A percentile compares a stretch with the other conserved stretches of the same genome.
Evolutionary conservation across 2,113 vertebrate species (phyloP).

Genomic region (Cyprinus carpio): DNA sequence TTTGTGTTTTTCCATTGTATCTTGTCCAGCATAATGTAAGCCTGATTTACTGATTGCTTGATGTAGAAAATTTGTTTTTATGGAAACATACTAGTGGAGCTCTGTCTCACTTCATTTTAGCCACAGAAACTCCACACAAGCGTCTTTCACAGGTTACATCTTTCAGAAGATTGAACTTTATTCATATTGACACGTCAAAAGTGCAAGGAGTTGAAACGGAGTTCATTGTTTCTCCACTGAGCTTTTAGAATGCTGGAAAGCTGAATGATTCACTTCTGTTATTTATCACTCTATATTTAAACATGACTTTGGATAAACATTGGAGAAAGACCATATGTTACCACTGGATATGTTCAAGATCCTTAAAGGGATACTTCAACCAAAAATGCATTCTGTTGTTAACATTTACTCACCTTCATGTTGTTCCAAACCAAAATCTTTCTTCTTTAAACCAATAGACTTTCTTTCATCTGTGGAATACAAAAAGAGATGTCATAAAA

Average conservation of each 20-base stretch:
- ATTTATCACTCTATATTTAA: neutral
- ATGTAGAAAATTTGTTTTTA: neutral
- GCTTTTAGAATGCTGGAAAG: neutral
- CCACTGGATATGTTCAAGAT: neutral
- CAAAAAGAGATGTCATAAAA: neutral
- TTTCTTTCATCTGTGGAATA: neutral
- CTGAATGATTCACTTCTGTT: neutral
- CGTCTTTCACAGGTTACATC: neutral
- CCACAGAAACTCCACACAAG: neutral
- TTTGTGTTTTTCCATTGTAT: conserved; percentile 20
- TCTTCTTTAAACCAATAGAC: neutral
- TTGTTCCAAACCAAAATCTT: neutral
- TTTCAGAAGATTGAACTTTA: neutral
- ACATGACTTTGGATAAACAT: neutral
- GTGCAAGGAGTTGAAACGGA: conserved; percentile 8
- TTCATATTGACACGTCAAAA: conserved; percentile 9
- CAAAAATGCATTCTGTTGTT: neutral
- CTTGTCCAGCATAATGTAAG: neutral
- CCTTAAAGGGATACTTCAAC: neutral
- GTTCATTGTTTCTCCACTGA: conserved; percentile 6
- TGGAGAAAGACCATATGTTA: neutral
- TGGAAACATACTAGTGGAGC: neutral
- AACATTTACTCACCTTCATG: neutral
- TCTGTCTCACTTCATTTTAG: neutral
- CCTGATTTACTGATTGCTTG: neutral